phyloP scores from a whole-genome alignment of 1,140 invertebrate genomes.

The Probaryconus sp. region DNA sequence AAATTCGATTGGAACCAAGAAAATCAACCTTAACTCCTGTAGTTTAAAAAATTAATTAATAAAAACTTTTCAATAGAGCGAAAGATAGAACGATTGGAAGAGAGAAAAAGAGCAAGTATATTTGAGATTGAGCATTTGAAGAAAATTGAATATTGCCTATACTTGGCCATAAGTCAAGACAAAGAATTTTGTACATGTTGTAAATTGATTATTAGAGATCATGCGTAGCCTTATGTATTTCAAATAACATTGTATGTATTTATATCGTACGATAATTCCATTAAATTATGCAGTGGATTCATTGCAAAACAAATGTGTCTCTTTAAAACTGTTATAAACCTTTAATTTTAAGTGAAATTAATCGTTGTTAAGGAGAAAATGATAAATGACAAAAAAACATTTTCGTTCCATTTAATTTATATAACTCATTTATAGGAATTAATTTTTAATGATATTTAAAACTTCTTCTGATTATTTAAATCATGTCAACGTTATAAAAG shows the following conservation, averaged over 20 bases:
- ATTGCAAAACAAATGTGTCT: constrained; percentile 61
- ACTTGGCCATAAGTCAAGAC: background rate
- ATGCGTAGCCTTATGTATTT: constrained; percentile 57
- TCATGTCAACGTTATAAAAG: constrained; percentile 27
- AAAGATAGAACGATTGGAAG: constrained; percentile 1
- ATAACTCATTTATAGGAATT: constrained; percentile 22
- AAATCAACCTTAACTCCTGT: constrained; percentile 69
- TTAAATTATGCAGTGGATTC: constrained; percentile 70
- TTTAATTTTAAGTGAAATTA: background rate
- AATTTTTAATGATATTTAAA: too few relatives aligned
- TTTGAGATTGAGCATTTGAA: background rate
- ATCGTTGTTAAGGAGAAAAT: background rate
- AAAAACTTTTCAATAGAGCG: constrained; percentile 3
- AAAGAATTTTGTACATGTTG: constrained; percentile 64
- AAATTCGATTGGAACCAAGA: constrained; percentile 83
- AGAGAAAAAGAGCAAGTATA: constrained; percentile 3
- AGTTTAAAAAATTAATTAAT: constrained; percentile 52
- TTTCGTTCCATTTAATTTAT: constrained; percentile 15
- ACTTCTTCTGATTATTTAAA: constrained; percentile 25
- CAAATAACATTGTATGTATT: constrained; percentile 65
- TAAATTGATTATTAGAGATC: constrained; percentile 66
- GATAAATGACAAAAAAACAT: too few relatives aligned
- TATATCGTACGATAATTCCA: constrained; percentile 71
- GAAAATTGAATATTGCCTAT: constrained; percentile 1
- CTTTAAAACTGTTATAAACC: constrained; percentile 4